phyloP scores from a whole-genome alignment of 2,888 invertebrate genomes.

The Hydropsyche betteni region DNA sequence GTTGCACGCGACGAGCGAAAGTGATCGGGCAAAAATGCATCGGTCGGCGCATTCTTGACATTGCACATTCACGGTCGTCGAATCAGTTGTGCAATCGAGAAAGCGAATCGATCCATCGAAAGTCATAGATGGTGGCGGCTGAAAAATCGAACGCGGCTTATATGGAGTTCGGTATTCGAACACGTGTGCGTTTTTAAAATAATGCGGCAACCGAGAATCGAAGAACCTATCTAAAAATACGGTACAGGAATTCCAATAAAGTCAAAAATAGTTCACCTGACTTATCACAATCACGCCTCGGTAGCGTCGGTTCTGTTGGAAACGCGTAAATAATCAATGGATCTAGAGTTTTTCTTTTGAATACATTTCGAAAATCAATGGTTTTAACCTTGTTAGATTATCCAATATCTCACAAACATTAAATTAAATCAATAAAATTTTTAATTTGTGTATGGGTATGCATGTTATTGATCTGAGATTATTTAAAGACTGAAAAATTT shows the following conservation, averaged over 20 bases:
- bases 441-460: no score
- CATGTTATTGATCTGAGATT: no score
- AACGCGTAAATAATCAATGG: neutral
- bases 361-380: neutral
- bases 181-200: neutral
- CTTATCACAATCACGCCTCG: neutral
- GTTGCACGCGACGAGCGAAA: conserved; percentile 43
- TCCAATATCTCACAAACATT: no score
- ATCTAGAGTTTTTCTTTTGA: neutral
- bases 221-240: no score
- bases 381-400: no score
- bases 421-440: no score
- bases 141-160: conserved; percentile 5
- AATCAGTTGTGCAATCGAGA: neutral
- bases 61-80: conserved; percentile 2
- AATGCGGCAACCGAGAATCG: no score
- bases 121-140: no score
- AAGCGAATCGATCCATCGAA: no score
- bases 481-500: no score
- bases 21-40: conserved; percentile 38
- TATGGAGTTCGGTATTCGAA: neutral
- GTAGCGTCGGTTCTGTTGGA: neutral
- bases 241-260: conserved; percentile 2
- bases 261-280: conserved; percentile 2
- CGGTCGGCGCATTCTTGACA: conserved; percentile 24